Base-by-base conservation (phyloP, 2,888 invertebrate genomes). In the Octonoba sinensis region DNA sequence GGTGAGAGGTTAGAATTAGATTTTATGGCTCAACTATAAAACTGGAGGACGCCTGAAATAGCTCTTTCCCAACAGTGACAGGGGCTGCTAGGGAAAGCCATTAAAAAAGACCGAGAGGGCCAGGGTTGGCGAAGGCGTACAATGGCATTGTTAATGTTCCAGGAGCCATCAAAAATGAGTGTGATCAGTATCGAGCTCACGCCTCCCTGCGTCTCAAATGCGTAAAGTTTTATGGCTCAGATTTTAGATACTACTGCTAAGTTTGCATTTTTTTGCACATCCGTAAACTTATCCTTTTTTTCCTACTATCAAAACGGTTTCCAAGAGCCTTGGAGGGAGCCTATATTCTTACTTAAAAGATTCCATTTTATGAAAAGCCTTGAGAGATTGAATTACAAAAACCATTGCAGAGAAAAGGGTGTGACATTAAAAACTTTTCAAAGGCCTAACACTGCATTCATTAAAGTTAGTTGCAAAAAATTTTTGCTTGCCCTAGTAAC, bases 11-110 rank as follows among this genome's bases (percentile, higher is more conserved):
- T 56, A 18, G 69, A 81, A 81, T 69, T 81, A 62, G 73, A 73
- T 73, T 81, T 81, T 81, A 81, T 81, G 67, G 69, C 79, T 47
- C 44, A 65, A 74, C 79, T 81, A 81, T 81, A 81, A 81, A 81
- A 81, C 27, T 57, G 67, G 79, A 79, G 79, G 79, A 72, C 64
- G 73, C 73, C 79, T 79, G 79, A 67, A 81, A 81, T 81, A 51
- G 67, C 67, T 62, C 56, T 73, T 81, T 81, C 47, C 76, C 79
- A 67, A 69, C 73, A 73, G 60, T 62, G 73, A 60, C 44, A 16
- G 47, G 62, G 54, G 59, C 60, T 59, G 62, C 60, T 16, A 51
- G 72, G 72, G 47, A 15, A 73, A 66, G 73, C 73, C 79, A 62
- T 73, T 81, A 73, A 81, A 78, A 81, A 69, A 47, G 46, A 13